Conservation (phyloP, 1,140 invertebrate species). For the Ericerus pela region DNA sequence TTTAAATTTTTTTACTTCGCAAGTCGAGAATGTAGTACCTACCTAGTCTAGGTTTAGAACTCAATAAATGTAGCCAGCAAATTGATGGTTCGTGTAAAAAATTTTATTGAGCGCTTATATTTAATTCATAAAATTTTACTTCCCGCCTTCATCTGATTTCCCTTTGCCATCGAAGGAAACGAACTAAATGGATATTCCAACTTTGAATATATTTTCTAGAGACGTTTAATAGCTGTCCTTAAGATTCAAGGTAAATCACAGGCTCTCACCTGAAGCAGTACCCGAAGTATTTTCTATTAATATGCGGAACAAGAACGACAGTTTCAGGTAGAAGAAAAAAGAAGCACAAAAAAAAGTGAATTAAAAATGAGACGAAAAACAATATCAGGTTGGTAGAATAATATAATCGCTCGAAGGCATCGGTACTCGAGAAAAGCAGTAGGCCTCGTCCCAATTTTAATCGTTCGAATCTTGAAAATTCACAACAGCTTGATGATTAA, state of each 20-base stretch:
- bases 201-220: background rate
- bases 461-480: background rate
- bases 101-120: too few species aligned
- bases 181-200: slow-evolving; percentile 1
- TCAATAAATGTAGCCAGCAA: too few species aligned
- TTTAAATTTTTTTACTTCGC: too few species aligned
- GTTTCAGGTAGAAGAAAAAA: background rate
- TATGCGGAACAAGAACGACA: slow-evolving; percentile 5
- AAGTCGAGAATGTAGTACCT: too few species aligned
- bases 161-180: too few species aligned
- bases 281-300: background rate
- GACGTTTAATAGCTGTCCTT: background rate
- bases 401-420: background rate
- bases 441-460: slow-evolving; percentile 10
- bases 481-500: background rate
- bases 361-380: slow-evolving; percentile 2
- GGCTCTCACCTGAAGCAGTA: background rate
- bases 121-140: too few species aligned
- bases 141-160: too few species aligned
- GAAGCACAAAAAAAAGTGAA: too few species aligned
- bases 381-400: background rate
- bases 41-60: too few species aligned
- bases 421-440: background rate
- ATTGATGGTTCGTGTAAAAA: too few species aligned
- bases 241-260: slow-evolving; percentile 1